Conservation (phyloP, 1,140 invertebrate genomes). For the Drosophila guanche region DNA sequence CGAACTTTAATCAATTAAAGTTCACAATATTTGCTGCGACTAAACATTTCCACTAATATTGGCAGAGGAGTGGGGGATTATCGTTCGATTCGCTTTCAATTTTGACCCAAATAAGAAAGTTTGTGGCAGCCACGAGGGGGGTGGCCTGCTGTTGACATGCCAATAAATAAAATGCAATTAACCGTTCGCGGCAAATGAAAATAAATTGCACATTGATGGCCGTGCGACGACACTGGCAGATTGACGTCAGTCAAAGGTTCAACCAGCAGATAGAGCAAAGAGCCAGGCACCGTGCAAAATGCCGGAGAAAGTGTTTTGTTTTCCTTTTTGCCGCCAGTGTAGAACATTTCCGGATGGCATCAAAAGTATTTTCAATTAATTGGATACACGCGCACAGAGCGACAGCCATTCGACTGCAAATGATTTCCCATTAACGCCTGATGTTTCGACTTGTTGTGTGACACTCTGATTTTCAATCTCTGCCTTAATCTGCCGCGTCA, state of each 20-base stretch:
- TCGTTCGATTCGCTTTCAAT: constrained; percentile 38
- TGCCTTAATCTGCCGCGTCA: neutral
- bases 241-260: constrained; percentile 51
- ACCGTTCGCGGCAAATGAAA: constrained; percentile 70
- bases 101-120: constrained; percentile 45
- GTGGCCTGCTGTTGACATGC: constrained; percentile 61
- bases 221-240: constrained; percentile 38
- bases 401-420: constrained; percentile 36
- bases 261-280: constrained; percentile 5
- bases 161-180: constrained; percentile 81
- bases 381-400: constrained; percentile 24
- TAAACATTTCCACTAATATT: constrained; percentile 44
- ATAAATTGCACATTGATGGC: constrained; percentile 77
- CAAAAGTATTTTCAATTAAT: constrained; percentile 51
- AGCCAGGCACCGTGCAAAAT: constrained; percentile 14
- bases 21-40: constrained; percentile 33
- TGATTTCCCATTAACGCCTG: constrained; percentile 47
- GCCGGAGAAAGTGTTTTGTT: neutral
- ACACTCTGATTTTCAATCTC: constrained; percentile 33
- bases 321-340: constrained; percentile 10
- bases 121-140: neutral
- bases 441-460: constrained; percentile 30
- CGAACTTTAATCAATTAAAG: constrained; percentile 49
- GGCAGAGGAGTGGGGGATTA: constrained; percentile 29
- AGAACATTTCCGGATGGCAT: constrained; percentile 2